Base-by-base conservation (phyloP, 2,888 invertebrate genomes). In the Agrochola macilenta region DNA sequence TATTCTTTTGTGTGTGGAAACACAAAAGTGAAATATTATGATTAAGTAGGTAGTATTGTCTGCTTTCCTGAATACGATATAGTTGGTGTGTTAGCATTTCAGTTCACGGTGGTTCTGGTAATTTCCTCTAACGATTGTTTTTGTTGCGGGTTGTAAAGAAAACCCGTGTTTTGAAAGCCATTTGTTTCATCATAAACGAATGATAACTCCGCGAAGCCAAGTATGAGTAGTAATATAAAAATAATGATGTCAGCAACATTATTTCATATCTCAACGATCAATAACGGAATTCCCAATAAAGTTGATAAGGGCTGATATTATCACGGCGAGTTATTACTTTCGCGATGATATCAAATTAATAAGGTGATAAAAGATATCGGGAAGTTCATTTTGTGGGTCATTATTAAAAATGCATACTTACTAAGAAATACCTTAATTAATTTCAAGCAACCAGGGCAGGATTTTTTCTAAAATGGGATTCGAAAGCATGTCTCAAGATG, bases 251-350 rank as follows among this genome's bases (percentile, higher is more conserved):
- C 52, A 60, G 17, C 4, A 35, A 23, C 30, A 46, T 76, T 49
- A 61, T 9, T 23, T 69, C 30, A n/a, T 78, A 86, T 85, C 78
- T 65, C 20, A 26, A 65, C 12, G 49, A 78, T 77, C 52, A 84
- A 71, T 84, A 69, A 63, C 65, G 66, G 83, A 52, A 60, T 84
- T 85, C 75, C 52, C 54, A 83, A 68, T 84, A 84, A 74, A 86
- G 26, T 39, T 74, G 87, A 85, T 85, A 78, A 83, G 5, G 17
- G 9, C 5, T 66, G 61, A 60, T 60, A 78, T 58, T 52, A 54
- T 57, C 14, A 12, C 23, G 12, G 14, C 7, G 30, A 52, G 72
- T 63, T 35, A 73, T 68, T 70, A 78, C 70, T 82, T 82, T 85
- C 71, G 26, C 78, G 69, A 69, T 74, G 20, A 52, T 76, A 74